Evolutionary conservation across 2,113 vertebrate species (phyloP), one percentile per base, ranked within the genome.

Genomic region (Cnemophilus loriae): DNA sequence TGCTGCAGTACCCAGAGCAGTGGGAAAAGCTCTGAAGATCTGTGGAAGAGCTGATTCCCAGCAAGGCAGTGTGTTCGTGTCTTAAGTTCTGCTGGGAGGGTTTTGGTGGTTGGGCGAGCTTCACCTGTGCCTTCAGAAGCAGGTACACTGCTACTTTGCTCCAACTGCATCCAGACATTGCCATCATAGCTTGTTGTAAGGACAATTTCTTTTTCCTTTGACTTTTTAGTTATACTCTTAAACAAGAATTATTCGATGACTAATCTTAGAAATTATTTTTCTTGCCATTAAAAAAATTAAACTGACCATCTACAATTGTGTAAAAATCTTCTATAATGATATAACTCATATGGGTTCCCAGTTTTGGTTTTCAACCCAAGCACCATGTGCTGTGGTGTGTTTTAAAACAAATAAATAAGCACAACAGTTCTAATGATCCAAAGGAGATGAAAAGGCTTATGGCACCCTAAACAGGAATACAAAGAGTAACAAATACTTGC

Each of bases 321-420:
- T 78, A 47, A 84, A 81, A 84, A 44, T 53, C 10, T 50, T 77
- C 17, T 39, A 1, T 50, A 55, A 32, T 64, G 8, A 21, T 46
- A 9, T 37, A 79, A 47, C 10, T 91, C 15, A 5, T 17, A 27
- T 30, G 26, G 9, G 7, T 63, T 78, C 35, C 20, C 16, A 63
- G 18, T 94, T 93, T 87, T 52, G 49, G 5, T 89, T 87, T 93
- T 77, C 39, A n/a, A 77, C n/a, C 28, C 42, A 70, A 81, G 42
- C 39, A 63, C 6, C n/a, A 20, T 28, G 10, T 0, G 0, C n/a
- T 86, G 41, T 23, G 9, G 6, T 46, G 4, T 42, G 3, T 84
- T 84, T 73, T 44, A 42, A 88, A 79, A 59, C 13, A n/a, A 46
- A 49, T 37, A 89, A 59, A 65, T 39, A 68, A 87, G 21, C 17